Evolutionary conservation across 2,888 invertebrate genomes (phyloP).

Genomic region (Trachelus troglodyta): DNA sequence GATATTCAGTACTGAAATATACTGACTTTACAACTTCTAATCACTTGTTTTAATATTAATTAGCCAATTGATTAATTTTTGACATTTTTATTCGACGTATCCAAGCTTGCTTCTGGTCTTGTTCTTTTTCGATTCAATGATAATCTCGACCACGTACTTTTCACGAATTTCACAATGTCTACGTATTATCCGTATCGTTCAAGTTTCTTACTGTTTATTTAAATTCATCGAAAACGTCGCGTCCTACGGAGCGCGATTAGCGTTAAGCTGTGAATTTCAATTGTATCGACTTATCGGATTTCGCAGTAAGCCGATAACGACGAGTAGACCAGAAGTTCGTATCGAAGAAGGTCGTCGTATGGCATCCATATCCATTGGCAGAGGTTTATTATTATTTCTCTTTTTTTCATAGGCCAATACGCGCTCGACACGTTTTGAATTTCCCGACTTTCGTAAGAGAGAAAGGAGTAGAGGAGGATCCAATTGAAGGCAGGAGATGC

Average conservation of each 20-base stretch:
- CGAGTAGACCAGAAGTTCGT: background rate
- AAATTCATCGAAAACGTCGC: background rate
- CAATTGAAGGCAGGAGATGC: background rate
- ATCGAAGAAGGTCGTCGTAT: background rate
- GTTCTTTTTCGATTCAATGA: too few species aligned
- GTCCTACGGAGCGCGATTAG: background rate
- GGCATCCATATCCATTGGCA: background rate
- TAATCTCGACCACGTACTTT: background rate
- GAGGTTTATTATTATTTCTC: background rate
- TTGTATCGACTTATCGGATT: background rate
- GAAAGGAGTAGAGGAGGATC: background rate
- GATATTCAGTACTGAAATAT: background rate
- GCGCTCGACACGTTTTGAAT: background rate
- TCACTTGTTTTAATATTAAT: background rate
- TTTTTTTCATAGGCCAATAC: background rate
- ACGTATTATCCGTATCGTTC: too few species aligned
- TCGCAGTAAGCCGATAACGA: background rate
- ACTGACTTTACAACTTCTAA: background rate
- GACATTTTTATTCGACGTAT: too few species aligned
- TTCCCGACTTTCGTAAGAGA: background rate
- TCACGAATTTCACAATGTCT: background rate
- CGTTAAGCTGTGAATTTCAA: background rate
- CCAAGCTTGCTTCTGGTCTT: too few species aligned
- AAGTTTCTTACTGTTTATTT: background rate
- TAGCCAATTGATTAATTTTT: background rate